Conservation (phyloP, 2,113 vertebrate genomes). For the Isurus oxyrinchus region DNA sequence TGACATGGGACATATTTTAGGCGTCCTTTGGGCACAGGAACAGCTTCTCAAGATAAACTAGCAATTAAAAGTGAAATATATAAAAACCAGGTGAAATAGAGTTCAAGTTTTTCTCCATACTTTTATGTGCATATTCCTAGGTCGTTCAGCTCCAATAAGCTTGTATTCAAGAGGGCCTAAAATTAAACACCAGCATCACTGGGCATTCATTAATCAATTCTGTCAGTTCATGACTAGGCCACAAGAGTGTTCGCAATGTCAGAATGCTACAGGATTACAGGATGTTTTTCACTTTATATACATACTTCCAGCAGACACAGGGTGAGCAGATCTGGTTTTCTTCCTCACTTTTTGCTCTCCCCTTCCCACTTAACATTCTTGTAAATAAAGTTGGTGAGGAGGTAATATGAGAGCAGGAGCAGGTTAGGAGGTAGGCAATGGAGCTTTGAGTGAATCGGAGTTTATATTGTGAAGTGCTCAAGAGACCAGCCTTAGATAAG, state of each 20-base stretch:
- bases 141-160: not conserved
- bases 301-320: not conserved
- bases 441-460: not conserved
- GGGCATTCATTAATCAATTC: not conserved
- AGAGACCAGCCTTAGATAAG: not conserved
- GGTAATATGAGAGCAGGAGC: too few species aligned
- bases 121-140: not conserved
- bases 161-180: not conserved
- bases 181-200: not conserved
- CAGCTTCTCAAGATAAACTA: not conserved
- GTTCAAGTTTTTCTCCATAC: not conserved
- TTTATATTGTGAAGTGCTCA: not conserved
- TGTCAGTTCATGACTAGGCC: not conserved
- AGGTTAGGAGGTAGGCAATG: not conserved
- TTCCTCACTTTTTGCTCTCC: not conserved
- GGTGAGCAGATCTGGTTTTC: not conserved
- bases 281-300: not conserved
- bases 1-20: not conserved
- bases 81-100: not conserved
- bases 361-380: too few species aligned
- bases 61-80: too few species aligned
- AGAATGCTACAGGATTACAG: not conserved
- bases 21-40: not conserved
- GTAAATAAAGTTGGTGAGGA: too few species aligned
- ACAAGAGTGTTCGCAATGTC: not conserved